A percentile compares a stretch with the other conserved stretches of the same genome.
phyloP scores from a whole-genome alignment of 2,888 invertebrate species.

The Urechis unicinctus region DNA sequence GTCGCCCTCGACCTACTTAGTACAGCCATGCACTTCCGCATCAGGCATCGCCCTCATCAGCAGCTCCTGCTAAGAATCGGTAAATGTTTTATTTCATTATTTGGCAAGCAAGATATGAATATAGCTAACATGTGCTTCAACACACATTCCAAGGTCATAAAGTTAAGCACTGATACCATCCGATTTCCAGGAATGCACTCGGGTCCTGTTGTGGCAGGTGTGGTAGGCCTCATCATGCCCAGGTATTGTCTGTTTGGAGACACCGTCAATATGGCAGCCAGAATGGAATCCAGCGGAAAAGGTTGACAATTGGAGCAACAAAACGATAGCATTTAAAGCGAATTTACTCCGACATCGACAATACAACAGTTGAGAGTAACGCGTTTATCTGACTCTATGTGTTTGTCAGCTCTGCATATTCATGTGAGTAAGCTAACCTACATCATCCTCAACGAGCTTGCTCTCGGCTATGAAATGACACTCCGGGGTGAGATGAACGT shows the following conservation, averaged over 20 bases:
- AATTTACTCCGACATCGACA: too few relatives aligned
- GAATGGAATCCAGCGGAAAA: conserved; percentile 28
- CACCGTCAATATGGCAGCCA: conserved; percentile 20
- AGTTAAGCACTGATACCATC: too few relatives aligned
- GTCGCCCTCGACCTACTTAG: conserved; percentile 42
- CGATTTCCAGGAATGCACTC: conserved; percentile 26
- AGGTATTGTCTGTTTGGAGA: conserved; percentile 37
- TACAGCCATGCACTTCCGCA: conserved; percentile 50
- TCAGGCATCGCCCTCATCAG: conserved; percentile 36
- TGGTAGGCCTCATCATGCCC: conserved; percentile 31
- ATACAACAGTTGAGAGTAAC: too few relatives aligned
- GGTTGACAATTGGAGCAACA: conserved; percentile 19
- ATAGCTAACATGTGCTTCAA: too few relatives aligned
- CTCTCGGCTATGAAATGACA: conserved; percentile 10
- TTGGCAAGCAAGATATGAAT: too few relatives aligned
- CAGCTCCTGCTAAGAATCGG: conserved; percentile 40
- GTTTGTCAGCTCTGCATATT: conserved; percentile 16
- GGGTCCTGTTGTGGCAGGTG: conserved; percentile 34
- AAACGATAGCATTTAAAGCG: too few relatives aligned
- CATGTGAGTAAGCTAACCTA: conserved; percentile 19
- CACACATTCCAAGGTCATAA: too few relatives aligned
- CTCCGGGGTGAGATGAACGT: conserved; percentile 22
- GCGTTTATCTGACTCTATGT: too few relatives aligned
- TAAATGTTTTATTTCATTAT: too few relatives aligned
- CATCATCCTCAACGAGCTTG: conserved; percentile 13